These are phyloP conservation scores for Pampusana beccarii DNA, from an alignment of 2,113 vertebrate species.

Conservation along the genomic window DNA sequence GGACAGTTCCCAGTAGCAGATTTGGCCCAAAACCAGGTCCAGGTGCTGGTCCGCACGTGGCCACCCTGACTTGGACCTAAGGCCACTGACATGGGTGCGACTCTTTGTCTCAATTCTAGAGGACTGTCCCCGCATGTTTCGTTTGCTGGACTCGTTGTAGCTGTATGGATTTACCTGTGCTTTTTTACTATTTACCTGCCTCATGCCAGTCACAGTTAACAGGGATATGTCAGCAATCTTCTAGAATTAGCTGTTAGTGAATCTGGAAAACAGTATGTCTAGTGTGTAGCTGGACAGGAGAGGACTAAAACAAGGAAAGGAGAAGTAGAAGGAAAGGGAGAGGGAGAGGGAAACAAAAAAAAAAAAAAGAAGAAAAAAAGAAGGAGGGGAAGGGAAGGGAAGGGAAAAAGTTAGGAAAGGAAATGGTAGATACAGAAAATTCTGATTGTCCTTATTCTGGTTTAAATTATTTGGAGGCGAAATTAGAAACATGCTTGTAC, in stretches of 20 bases:
- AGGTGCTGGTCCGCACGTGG: not conserved
- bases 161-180: not conserved
- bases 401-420: not conserved
- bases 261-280: not conserved
- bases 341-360: too few relatives aligned
- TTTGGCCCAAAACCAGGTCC: not conserved
- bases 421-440: not conserved
- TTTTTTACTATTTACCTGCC: not conserved
- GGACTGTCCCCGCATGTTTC: not conserved
- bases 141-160: not conserved
- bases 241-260: not conserved
- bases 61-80: not conserved
- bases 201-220: not conserved
- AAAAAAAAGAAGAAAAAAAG: too few relatives aligned
- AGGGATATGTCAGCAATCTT: not conserved
- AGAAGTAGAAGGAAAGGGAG: too few relatives aligned
- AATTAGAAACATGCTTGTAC: not conserved
- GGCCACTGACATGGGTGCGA: accelerated
- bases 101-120: not conserved
- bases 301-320: not conserved
- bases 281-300: not conserved
- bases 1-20: not conserved
- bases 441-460: not conserved
- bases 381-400: too few relatives aligned
- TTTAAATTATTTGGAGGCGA: not conserved